phyloP scores from a whole-genome alignment of 1,140 invertebrate species.

The Aplysia californica region DNA sequence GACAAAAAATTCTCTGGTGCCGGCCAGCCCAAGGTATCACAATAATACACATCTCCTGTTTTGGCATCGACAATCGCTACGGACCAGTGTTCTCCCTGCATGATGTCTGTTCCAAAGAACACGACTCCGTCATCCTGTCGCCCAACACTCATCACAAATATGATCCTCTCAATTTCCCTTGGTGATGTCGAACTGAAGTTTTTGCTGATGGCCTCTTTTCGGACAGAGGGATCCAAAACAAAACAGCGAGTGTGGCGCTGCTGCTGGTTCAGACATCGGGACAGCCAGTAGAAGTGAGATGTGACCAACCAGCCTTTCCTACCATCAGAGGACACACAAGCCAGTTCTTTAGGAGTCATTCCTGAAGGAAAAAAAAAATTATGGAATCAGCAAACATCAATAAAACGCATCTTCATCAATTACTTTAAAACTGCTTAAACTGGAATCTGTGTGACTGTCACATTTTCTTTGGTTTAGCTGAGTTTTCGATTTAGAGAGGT shows the following conservation, averaged over 20 bases:
- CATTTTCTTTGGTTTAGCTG: background rate
- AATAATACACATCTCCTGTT: background rate
- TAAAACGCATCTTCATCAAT: background rate
- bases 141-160: constrained; percentile 25
- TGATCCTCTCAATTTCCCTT: background rate
- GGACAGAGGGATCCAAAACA: constrained; percentile 10
- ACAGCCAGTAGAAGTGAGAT: constrained; percentile 28
- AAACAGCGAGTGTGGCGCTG: constrained; percentile 16
- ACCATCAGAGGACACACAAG: constrained; percentile 12
- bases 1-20: background rate
- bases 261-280: constrained; percentile 21
- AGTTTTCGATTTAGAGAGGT: background rate
- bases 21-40: constrained; percentile 24
- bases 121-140: constrained; percentile 25
- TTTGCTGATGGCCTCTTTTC: constrained; percentile 2
- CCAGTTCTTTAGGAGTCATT: constrained; percentile 24
- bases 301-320: constrained; percentile 24
- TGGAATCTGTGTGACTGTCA: background rate
- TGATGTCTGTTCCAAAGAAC: constrained; percentile 18
- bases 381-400: background rate
- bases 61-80: constrained; percentile 10
- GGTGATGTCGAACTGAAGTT: background rate
- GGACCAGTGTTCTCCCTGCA: constrained; percentile 23
- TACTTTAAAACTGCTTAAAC: background rate
- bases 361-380: constrained; percentile 12